These are phyloP conservation scores for Gorsachius magnificus DNA, from an alignment of 2,797 vertebrate species.

Conservation along the genomic window DNA sequence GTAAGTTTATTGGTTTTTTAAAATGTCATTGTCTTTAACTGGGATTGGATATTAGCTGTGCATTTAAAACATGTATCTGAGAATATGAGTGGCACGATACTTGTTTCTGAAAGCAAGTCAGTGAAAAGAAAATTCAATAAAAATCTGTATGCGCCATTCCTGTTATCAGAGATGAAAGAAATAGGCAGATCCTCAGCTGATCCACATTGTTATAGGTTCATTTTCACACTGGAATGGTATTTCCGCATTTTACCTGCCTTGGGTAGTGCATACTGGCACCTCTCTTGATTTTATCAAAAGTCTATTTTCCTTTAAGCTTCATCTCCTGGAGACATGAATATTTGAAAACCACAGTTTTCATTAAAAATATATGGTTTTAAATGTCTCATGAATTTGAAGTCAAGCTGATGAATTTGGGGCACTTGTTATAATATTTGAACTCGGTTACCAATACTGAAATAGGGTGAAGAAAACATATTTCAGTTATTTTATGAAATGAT, in stretches of 20 bases:
- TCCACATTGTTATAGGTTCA: neutral
- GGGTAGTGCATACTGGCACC: neutral
- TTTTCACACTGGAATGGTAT: neutral
- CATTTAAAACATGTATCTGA: neutral
- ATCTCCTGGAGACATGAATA: neutral
- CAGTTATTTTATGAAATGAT: neutral
- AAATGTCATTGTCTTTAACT: neutral
- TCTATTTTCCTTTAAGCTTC: neutral
- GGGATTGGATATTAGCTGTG: neutral
- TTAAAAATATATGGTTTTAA: neutral
- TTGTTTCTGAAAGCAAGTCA: neutral
- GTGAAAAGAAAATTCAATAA: neutral
- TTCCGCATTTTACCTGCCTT: neutral
- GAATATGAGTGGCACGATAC: neutral
- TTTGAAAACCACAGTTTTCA: constrained; percentile 4
- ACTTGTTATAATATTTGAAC: neutral
- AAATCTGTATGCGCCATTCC: neutral
- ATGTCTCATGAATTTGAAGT: neutral
- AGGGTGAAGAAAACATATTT: neutral
- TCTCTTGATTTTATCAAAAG: constrained; percentile 2
- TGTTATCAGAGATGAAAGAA: neutral
- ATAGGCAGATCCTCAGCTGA: neutral
- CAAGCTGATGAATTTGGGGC: neutral
- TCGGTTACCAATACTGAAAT: neutral
- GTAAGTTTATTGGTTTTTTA: neutral